Base-by-base conservation (phyloP, 1,140 invertebrate species). In the Danaus melanippus region DNA sequence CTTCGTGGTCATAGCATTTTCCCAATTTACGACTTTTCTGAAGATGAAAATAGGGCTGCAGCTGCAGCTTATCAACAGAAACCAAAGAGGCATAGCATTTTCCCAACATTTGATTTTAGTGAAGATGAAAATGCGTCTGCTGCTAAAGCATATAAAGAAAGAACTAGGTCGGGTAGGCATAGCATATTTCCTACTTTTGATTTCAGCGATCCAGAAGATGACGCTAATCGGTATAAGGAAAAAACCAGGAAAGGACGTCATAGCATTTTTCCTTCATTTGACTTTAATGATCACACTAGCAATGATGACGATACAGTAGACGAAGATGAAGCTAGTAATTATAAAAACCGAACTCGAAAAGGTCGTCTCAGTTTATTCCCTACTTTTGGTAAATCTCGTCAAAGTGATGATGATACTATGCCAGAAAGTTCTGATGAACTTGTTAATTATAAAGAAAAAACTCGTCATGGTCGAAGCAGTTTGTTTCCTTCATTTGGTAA, bases 361-460 rank as follows among this genome's bases (percentile, higher is more conserved):
- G 84, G 84, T 42, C 70, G 84, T 6, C 55, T 82, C 4, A 86
- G 84, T 53, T 55, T 86, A 60, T 83, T 86, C 50, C 84, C 84
- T 39, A 76, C 80, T 42, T 86, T 86, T 67, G 80, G 84, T 15
- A 81, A 68, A 61, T 74, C 76, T 21, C 84, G 75, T 39, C 82
- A 83, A 62, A 75, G 62, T 46, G 78, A 85, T 41, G 79, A 84
- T 17, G 84, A 86, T 12, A 54, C 68, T 12, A 67, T 83, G 60
- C 79, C 81, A 7, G 82, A 85, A 64, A 81, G 76, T 58, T 82
- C 84, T 15, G 84, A 84, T 51, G 82, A 85, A 62, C 62, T 86
- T 39, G 74, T 80, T 8, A 71, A 84, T 58, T 86, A 86, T 50
- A 83, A 84, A 58, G 80, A 79, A 60, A 86, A 82, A 70, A 86